Evolutionary conservation across 2,113 vertebrate genomes (phyloP), one percentile per base, ranked within the genome.

Genomic region (Pipa parva): DNA sequence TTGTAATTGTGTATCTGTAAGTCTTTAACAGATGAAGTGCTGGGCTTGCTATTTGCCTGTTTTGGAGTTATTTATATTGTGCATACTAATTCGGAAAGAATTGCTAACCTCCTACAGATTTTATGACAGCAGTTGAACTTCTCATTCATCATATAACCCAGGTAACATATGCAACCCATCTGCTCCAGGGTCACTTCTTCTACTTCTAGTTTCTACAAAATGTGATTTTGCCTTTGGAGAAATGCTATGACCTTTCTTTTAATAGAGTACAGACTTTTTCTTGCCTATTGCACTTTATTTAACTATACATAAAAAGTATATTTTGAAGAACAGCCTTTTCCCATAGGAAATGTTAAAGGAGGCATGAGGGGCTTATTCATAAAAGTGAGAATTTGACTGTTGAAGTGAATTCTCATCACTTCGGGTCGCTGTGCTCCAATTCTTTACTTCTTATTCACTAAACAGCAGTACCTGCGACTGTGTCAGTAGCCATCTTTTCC

Each of bases 141-240:
- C 65, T 37, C 65, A 68, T 59, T 68, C 65, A 68, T 68, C 65
- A 68, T 45, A 51, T 46, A 51, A 31, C 65, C 65, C 31, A 68
- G 65, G 57, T 68, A 68, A 68, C 65, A 59, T 67, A 55, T 52
- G 56, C 65, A 60, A 51, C 65, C 65, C 65, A 68, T 68, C 65
- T 68, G 56, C 57, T 68, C 56, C 65, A 68, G 46, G 65, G 65
- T 59, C 65, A 68, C 29, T 68, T 46, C 24, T 22, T 67, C 52
- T 65, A 57, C 29, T 49, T 68, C 59, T 46, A 49, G 56, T 33
- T 46, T 68, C 59, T 56, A 68, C 59, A 45, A 56, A 59, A 68
- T 60, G 65, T 60, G 65, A 51, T 51, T 59, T 68, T 68, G 57
- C 65, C 65, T 56, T 68, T 68, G 57, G 56, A 68, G 65, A 60